Conservation (phyloP, 2,797 vertebrate genomes). For the Pipistrellus nathusii region DNA sequence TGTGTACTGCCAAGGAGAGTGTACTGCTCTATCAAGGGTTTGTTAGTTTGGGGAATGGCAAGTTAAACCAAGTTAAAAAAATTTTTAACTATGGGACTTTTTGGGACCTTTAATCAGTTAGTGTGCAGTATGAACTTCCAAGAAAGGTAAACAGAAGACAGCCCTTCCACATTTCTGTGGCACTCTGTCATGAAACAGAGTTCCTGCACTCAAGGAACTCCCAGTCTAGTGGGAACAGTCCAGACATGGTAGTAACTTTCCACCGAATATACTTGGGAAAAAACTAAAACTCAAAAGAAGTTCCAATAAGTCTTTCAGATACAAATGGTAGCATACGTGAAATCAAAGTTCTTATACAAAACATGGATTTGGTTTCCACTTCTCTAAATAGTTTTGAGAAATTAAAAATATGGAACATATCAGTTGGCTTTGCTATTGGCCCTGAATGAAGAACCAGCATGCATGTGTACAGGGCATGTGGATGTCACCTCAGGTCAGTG, state of each 20-base stretch:
- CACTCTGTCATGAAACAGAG: background rate
- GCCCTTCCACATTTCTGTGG: background rate
- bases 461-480: background rate
- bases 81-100: background rate
- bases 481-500: constrained; percentile 75
- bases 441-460: background rate
- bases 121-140: background rate
- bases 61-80: background rate
- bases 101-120: background rate
- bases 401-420: constrained; percentile 31
- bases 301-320: constrained; percentile 34
- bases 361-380: background rate
- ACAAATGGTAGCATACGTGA: background rate
- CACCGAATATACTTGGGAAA: constrained; percentile 5
- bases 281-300: background rate
- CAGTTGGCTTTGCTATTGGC: constrained; percentile 31
- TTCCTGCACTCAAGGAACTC: too few species aligned
- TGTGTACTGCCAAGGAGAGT: background rate
- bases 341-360: background rate
- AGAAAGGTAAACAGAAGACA: constrained; percentile 23
- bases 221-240: too few species aligned
- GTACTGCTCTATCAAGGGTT: background rate
- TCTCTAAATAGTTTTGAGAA: constrained; percentile 20
- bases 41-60: background rate
- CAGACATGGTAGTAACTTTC: background rate